These are phyloP conservation scores for Cherax destructor DNA, from an alignment of 1,140 invertebrate species.

Conservation along the genomic window DNA sequence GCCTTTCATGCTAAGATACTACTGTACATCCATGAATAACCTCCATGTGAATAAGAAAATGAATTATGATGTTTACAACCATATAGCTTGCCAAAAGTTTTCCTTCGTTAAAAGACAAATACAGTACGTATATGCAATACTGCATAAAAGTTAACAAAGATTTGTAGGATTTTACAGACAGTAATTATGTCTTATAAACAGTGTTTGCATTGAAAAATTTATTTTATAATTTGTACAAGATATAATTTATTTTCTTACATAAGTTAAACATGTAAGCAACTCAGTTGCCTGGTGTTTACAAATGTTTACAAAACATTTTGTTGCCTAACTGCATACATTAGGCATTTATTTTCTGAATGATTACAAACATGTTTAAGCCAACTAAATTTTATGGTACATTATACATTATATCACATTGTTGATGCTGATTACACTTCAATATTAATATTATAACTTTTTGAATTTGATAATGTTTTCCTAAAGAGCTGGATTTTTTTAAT, in stretches of 20 bases:
- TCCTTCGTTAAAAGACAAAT: not conserved
- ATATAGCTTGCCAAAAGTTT: not conserved
- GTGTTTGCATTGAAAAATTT: conserved; percentile 21
- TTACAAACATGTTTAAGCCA: not conserved
- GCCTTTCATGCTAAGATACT: too few species aligned
- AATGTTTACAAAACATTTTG: not conserved
- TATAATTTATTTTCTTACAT: conserved; percentile 32
- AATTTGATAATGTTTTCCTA: not conserved
- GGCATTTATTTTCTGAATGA: not conserved
- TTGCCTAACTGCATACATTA: not conserved
- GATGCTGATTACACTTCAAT: not conserved
- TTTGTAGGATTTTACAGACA: not conserved
- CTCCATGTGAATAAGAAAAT: too few species aligned
- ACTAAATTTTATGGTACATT: not conserved
- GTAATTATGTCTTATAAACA: not conserved
- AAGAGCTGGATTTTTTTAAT: not conserved
- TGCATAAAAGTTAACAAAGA: not conserved
- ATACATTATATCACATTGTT: not conserved
- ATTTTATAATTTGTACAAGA: conserved; percentile 40
- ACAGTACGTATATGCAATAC: too few species aligned
- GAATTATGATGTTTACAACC: not conserved
- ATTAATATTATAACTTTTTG: not conserved
- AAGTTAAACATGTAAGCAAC: conserved; percentile 10
- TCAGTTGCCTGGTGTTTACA: not conserved
- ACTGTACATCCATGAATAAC: not conserved